A percentile compares a stretch with the other conserved stretches of the same genome.
Evolutionary conservation across 1,140 invertebrate species (phyloP).

Genomic region (Mycetomoellerius zeteki): DNA sequence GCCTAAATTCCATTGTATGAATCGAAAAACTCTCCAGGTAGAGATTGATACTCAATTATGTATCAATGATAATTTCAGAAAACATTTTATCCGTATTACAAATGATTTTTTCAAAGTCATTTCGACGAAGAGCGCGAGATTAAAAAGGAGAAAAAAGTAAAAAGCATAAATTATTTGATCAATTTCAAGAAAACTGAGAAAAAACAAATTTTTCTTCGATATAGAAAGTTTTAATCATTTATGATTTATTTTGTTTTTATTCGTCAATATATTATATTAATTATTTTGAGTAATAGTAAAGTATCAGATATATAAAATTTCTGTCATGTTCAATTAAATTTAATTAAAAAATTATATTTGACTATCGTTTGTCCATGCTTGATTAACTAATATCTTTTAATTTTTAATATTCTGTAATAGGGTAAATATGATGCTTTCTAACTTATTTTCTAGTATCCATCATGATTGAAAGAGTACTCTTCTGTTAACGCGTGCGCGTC

Average conservation of each 20-base stretch:
- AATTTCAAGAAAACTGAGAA: background rate
- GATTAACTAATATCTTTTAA: background rate
- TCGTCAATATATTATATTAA: background rate
- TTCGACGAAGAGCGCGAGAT: background rate
- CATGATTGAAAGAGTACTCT: background rate
- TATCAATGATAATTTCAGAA: background rate
- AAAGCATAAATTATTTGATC: background rate
- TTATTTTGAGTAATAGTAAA: slow-evolving; percentile 1
- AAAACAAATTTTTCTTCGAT: slow-evolving; percentile 1
- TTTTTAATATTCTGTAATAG: background rate
- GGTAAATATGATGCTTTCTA: background rate
- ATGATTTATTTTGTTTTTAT: background rate
- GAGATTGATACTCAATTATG: background rate
- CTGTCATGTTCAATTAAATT: background rate
- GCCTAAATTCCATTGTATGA: background rate
- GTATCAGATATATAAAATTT: slow-evolving; percentile 7
- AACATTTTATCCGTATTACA: background rate
- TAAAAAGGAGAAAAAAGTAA: background rate
- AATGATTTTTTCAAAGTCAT: background rate
- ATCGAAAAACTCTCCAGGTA: background rate
- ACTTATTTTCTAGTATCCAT: background rate
- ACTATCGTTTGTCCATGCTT: background rate
- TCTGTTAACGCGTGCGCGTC: background rate
- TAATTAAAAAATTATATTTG: background rate
- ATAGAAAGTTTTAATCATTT: background rate